Evolutionary conservation across 1,140 invertebrate species (phyloP), one percentile per base, ranked within the genome.

Genomic region (Meloidogyne chitwoodi): DNA sequence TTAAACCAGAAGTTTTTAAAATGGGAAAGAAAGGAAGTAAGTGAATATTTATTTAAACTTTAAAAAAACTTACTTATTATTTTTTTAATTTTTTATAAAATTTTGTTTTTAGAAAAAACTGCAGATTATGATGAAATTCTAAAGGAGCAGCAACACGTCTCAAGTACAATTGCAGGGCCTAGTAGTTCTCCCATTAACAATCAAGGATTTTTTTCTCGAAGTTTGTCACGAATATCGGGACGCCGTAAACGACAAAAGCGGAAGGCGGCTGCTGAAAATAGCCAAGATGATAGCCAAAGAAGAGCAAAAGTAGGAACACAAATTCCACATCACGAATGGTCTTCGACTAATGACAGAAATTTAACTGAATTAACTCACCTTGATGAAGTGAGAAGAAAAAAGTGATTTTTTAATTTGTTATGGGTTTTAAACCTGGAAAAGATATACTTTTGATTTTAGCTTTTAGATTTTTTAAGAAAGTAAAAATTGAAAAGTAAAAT

Each of bases 151-250:
- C 70, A 31, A 56, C 70, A 56, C 4, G 22, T 22, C n/a, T 12
- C 22, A 24, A 19, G 12, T 34, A 26, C 48, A 22, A 29, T 6
- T 34, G 48, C n/a, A 72, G n/a, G 48, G 4, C 48, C 48, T 56
- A n/a, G 34, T 38, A 38, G 4, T 56, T 56, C 48, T 41, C 11
- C 38, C 0, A 19, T 6, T 56, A 19, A 8, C 5, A 56, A 56
- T 56, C 19, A 56, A 56, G 48, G 44, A 34, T 56, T 72, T 26
- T 31, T 72, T 56, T n/a, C 44, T 27, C 44, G 70, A 19, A 48
- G 70, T 22, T 72, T 38, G 48, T 56, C 70, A 26, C 44, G 70
- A 61, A 63, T 72, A 62, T 72, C 70, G 5, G 70, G 70, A 48
- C n/a, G 70, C 5, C 19, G 48, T n/a, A 56, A 8, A 56, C 48